Percentiles rank a stretch among this genome's conserved stretches.
Evolutionary conservation across 92 coral and sea anemone species (phyloP).

Genomic region (Epizoanthus ramosus): DNA sequence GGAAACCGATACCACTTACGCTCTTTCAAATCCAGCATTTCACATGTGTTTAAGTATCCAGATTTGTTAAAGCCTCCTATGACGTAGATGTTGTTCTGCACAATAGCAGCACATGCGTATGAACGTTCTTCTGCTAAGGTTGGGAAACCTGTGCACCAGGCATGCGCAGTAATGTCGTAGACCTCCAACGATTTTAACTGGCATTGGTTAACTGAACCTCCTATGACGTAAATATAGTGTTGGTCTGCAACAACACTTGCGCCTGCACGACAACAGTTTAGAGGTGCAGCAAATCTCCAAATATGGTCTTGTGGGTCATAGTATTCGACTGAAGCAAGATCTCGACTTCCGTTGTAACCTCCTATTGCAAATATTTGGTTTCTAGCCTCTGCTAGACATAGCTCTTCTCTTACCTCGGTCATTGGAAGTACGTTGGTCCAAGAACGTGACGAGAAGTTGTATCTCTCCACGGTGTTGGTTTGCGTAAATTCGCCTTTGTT

Average conservation of each 20-base stretch:
- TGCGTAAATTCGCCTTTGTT: conserved; percentile 33
- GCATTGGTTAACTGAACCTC: conserved; percentile 44
- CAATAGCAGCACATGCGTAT: conserved; percentile 55
- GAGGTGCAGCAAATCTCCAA: conserved; percentile 57
- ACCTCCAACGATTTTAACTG: conserved; percentile 19
- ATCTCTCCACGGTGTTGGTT: conserved; percentile 53
- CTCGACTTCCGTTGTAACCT: conserved; percentile 60
- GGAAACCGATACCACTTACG: conserved; percentile 50
- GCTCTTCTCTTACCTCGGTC: conserved; percentile 61
- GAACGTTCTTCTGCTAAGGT: conserved; percentile 53
- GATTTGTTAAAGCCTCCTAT: conserved; percentile 59
- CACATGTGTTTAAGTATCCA: conserved; percentile 51
- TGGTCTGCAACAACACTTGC: conserved; percentile 50
- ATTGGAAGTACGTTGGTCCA: conserved; percentile 51
- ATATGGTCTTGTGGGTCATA: conserved; percentile 30
- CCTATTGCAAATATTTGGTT: conserved; percentile 45
- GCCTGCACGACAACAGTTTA: conserved; percentile 56
- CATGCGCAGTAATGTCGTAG: conserved; percentile 22
- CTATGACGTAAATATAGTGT: conserved; percentile 47
- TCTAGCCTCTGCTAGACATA: conserved; percentile 36
- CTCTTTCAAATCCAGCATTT: conserved; percentile 38
- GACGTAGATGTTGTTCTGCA: conserved; percentile 41
- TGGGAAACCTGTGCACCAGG: conserved; percentile 31
- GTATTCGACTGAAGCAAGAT: conserved; percentile 60
- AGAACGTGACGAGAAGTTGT: conserved; percentile 28